Evolutionary conservation across 2,888 invertebrate genomes (phyloP), one percentile per base, ranked within the genome.

Genomic region (Phania funesta): DNA sequence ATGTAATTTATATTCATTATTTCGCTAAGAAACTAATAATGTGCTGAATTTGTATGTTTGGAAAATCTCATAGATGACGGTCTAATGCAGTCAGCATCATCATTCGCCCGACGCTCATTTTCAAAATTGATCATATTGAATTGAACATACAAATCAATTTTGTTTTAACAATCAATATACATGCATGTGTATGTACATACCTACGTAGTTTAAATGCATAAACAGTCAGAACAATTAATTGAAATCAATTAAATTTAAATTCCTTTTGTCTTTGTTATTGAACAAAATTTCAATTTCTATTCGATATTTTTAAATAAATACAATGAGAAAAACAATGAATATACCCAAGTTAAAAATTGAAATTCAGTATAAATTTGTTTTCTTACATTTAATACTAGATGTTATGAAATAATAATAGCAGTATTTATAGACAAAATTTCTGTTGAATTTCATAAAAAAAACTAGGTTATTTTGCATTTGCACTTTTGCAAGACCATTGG

Each of bases 151-250:
- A 50, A 32, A 35, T 71, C 22, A 74, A 74, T 65, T 54, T 24
- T 35, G 54, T 64, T 65, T 18, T 38, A 35, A 41, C 24, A 54
- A 46, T 16, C 6, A 29, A 26, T 26, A 26, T 26, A 6, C 3
- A 3, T 6, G 6, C 26, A 6, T 26, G 4, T 26, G 26, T 26
- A 26, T 26, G 26, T 26, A 6, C 9, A 8, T 32, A n/a, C n/a
- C n/a, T n/a, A 50, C 9, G 16, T 46, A 48, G 32, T n/a, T 38
- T 20, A 24, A 35, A 24, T 52, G 44, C 46, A 44, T 16, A 9
- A 32, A 56, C 32, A 46, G 56, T 35, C 48, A 75, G 18, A 68
- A 71, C 64, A 58, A 52, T 80, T 67, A 71, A 80, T 76, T 75
- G 65, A 71, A 75, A 65, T 52, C 64, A 78, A 78, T 81, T 77